Base-by-base conservation (phyloP, 1,140 invertebrate species). In the Palaemon carinicauda region DNA sequence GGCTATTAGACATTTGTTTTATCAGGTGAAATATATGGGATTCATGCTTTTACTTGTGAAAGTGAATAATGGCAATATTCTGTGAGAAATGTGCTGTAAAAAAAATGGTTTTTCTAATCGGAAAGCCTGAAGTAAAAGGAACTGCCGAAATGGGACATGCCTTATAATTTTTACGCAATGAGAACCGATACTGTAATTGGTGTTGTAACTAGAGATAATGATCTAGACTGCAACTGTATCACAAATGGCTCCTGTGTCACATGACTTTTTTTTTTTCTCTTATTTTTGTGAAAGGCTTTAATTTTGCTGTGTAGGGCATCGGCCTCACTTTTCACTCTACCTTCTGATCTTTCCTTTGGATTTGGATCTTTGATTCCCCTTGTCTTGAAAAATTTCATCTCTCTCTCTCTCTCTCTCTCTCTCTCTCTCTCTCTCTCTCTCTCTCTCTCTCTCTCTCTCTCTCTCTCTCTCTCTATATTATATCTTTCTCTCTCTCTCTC, bases 81-180 rank as follows among this genome's bases (percentile, higher is more conserved):
- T 86, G 54, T 77, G 52, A 86, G 60, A 56, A 41, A 41, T 41
- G 41, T 41, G 41, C 41, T 41, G 60, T 27, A 33, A 71, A 50
- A 86, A 54, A 56, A 50, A 21, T 17, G 54, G 77, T 41, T 33
- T 60, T 54, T 60, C 74, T 65, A 56, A 69, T 74, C 75, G 80
- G 84, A 77, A 80, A 86, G 77, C 78, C 52, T 79, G 51, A 85
- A 79, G 27, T 24, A 41, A 80, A 33, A 80, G 50, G 27, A 56
- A 56, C 65, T 74, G 27, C 50, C 53, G 65, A 80, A 79, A 80
- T 86, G 69, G 52, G 77, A 85, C 79, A 80, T 86, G 84, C 84
- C 84, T 86, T 86, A 86, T 85, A 27, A 85, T 86, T 54, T 86
- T 80, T 86, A 80, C 56, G 75, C 75, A 41, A 75, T 24, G 56